A percentile compares a stretch with the other conserved stretches of the same genome.
Conservation (phyloP, 1,140 invertebrate genomes). For the Drosophila lini region DNA sequence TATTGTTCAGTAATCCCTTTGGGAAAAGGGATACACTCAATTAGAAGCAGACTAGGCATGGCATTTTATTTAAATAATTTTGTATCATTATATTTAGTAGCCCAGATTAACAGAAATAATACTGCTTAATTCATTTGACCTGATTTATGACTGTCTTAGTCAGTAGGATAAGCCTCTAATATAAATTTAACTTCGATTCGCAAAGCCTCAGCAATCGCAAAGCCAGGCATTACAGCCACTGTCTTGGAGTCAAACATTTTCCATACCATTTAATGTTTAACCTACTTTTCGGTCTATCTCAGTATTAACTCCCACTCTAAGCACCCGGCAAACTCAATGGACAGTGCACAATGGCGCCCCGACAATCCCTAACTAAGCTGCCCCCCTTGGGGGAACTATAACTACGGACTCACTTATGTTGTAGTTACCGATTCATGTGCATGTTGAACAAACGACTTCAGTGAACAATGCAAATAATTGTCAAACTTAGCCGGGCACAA, state of each 20-base stretch:
- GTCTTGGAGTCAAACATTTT: slow-evolving; percentile 8
- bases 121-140: not conserved
- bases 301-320: slow-evolving; percentile 12
- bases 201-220: not conserved
- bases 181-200: not conserved
- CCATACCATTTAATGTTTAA: slow-evolving; percentile 10
- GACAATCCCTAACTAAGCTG: slow-evolving; percentile 46
- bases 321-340: slow-evolving; percentile 18
- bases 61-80: no score
- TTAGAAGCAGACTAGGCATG: not conserved
- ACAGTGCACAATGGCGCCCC: slow-evolving; percentile 25
- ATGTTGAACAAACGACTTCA: slow-evolving; percentile 76
- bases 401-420: slow-evolving; percentile 64
- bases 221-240: not conserved
- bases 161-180: not conserved
- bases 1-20: slow-evolving; percentile 1
- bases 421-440: slow-evolving; percentile 80
- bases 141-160: no score
- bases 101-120: no score
- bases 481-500: slow-evolving; percentile 72
- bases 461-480: slow-evolving; percentile 83
- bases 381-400: slow-evolving; percentile 28
- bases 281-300: slow-evolving; percentile 3
- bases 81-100: no score
- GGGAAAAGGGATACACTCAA: not conserved